Base-by-base conservation (phyloP, 2,113 vertebrate species). In the Trematomus loennbergii region DNA sequence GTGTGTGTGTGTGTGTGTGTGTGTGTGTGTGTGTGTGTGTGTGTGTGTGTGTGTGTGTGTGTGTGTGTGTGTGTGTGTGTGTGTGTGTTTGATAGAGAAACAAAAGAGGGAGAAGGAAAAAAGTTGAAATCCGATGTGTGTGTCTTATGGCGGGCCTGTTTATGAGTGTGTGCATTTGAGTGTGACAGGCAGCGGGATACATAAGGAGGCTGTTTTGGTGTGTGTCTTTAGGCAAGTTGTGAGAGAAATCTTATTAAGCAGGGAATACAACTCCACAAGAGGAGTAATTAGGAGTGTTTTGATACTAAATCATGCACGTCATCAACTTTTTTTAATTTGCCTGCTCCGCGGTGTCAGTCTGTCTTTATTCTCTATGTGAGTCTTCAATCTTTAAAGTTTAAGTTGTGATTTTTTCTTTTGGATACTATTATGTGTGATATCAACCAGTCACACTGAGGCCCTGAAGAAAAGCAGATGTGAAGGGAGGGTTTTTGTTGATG, bases 281-380 rank as follows among this genome's bases (percentile, higher is more conserved):
- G 13, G 7, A 77, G 82, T 85, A 85, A 90, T 90, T 89, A 89
- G 66, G 36, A 80, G 65, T 73, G 63, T 88, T 88, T 78, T 79
- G 83, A 84, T 81, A 67, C 17, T 29, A 63, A 84, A 83, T 84
- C 52, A 69, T 48, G 53, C 54, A 36, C 12, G 0, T 72, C 68
- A 61, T 79, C 54, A 49, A 59, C 46, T 55, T 72, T 48, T 49
- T 65, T 48, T 20, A 50, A 69, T 79, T 57, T 75, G 46, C 7
- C 36, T 43, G 61, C 57, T 84, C 29, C 61, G 55, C 0, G 0
- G 1, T 29, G 50, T 62, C 18, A 48, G 16, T 43, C 54, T 63
- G 20, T 53, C 58, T 59, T 36, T 43, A 36, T 18, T 70, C 9
- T 55, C 67, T 55, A n/a, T 62, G 6, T 48, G 52, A 18, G 18